Base-by-base conservation (phyloP, 2,888 invertebrate genomes). In the Pseudococcus viburni region DNA sequence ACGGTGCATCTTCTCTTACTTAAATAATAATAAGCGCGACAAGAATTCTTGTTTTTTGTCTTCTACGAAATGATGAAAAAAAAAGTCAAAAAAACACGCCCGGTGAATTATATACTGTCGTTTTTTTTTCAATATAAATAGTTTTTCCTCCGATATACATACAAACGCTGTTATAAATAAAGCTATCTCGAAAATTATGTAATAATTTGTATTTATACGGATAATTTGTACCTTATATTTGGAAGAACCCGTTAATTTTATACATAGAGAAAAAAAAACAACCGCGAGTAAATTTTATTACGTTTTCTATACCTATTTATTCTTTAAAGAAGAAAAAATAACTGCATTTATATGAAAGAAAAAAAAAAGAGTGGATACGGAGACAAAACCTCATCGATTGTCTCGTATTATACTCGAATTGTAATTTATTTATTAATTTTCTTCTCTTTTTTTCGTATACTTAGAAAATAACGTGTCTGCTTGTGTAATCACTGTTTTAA, bases 151-250 rank as follows among this genome's bases (percentile, higher is more conserved):
- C 64, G 22, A 64, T 73, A 17, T 73, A 73, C 73, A 73, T 73
- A 39, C 7, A 17, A 77, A 83, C 46, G 80, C 80, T 83, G 46
- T 22, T 42, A 83, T 73, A 73, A 73, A 73, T 73, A 73, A 73
- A 73, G 26, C 73, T 83, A 46, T 46, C 19, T 42, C 46, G 80
- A 83, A 83, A 77, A 83, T 83, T 83, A 73, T 73, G 46, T 83
- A 83, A 83, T 83, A 83, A 83, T 83, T 73, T 83, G 46, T 83
- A 83, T 83, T 83, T 83, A 83, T 83, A 83, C 80, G 80, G 80
- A 46, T 83, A 46, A 83, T 83, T 46, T 83, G 80, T 83, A 83
- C 46, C 80, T 83, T 64, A 19, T 64, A 64, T 64, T 83, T 46
- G 9, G 9, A 83, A 83, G 11, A 83, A 83, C 39, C 73, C 73